Evolutionary conservation across 2,113 vertebrate genomes (phyloP).

Genomic region (Spermophilus dauricus): DNA sequence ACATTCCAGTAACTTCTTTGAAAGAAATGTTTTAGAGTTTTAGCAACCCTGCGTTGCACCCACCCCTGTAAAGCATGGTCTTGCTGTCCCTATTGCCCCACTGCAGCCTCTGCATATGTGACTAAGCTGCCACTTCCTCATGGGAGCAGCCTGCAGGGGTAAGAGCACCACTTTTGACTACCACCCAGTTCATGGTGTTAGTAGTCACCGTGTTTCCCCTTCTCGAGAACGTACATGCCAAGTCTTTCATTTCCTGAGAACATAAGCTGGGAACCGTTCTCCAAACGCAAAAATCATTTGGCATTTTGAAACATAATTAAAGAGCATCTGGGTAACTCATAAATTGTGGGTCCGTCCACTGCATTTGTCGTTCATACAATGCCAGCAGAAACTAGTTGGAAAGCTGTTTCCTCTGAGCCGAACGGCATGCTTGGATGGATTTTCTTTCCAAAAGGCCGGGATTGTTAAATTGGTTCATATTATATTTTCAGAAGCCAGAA

Average conservation of each 20-base stretch:
- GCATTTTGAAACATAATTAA: constrained; percentile 71
- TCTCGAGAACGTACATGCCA: constrained; percentile 37
- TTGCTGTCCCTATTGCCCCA: accelerated
- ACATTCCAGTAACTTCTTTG: not conserved
- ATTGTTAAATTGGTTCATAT: not conserved
- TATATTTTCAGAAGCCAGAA: not conserved
- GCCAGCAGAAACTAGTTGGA: not conserved
- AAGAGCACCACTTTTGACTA: not conserved
- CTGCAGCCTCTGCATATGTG: not conserved
- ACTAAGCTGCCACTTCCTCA: not conserved
- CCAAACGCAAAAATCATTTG: constrained; percentile 73
- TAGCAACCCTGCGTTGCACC: not conserved
- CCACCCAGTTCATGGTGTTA: not conserved
- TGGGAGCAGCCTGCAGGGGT: not conserved
- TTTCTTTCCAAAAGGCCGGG: constrained; percentile 16
- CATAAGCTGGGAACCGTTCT: constrained; percentile 65
- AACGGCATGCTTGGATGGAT: not conserved
- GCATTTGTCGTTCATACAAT: not conserved
- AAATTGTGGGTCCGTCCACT: constrained; percentile 62
- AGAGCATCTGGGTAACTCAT: constrained; percentile 70
- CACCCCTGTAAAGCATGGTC: not conserved
- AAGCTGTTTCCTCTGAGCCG: not conserved
- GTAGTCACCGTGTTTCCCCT: not conserved
- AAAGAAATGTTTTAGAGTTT: not conserved
- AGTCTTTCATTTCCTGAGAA: constrained; percentile 70